Evolutionary conservation across 92 coral and sea anemone genomes (phyloP), one percentile per base, ranked within the genome.

Genomic region (Siderastrea siderea): DNA sequence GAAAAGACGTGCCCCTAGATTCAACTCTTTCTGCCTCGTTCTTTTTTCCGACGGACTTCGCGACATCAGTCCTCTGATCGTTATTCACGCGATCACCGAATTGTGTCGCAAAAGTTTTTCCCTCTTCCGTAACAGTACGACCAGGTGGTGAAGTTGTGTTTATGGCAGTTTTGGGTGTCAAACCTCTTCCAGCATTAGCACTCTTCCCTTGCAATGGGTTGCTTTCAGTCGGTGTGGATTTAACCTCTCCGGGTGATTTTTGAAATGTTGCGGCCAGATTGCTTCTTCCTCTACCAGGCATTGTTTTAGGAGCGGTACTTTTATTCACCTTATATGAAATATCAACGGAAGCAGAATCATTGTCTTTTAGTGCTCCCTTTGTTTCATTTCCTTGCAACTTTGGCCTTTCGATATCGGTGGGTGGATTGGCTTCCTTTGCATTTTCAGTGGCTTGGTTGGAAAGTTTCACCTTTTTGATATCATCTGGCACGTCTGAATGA

Each of bases 251-350:
- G 1, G 72, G 59, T n/a, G 49, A 7, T 13, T 4, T 43, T 5
- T 55, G 26, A 53, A 74, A 53, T 0, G 26, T 53, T 8, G 83
- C 67, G 0, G 67, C 51, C 2, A 88, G 65, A 68, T 59, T 61
- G 46, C 84, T 74, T 74, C 83, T 62, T 45, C 92, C 92, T 53
- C 74, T 82, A 5, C 88, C 92, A 26, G 11, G 1, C 14, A 14
- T 1, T 38, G 80, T 9, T 43, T 13, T 76, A 14, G 67, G 4
- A 11, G 12, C 47, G 19, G 55, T 1, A 2, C 11, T 47, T 5
- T 1, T 14, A 47, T 45, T 10, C 1, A 2, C 4, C 8, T 6
- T 26, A 1, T 16, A 45, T 4, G 71, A n/a, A 5, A 0, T 47
- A 61, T 8, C 2, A 9, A 57, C 65, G 2, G 12, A 12, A 57